Conservation (phyloP, 2,888 invertebrate species). For the Drosophila engyochracea region DNA sequence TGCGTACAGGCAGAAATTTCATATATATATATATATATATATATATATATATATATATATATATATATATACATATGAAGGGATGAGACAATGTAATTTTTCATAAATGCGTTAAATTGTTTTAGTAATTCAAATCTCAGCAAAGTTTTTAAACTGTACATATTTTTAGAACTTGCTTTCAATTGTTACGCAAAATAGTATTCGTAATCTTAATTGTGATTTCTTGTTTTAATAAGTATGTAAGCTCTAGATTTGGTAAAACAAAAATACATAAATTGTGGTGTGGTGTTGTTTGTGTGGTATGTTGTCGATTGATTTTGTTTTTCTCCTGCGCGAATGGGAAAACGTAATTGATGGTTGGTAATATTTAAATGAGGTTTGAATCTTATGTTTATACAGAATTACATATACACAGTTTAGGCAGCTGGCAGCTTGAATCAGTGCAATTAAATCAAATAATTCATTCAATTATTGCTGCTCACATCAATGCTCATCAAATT, state of each 20-base stretch:
- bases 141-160: constrained; percentile 69
- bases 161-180: constrained; percentile 47
- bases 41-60: background rate
- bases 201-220: constrained; percentile 31
- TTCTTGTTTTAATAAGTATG: constrained; percentile 29
- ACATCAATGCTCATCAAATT: constrained; percentile 34
- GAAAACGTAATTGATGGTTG: constrained; percentile 24
- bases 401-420: constrained; percentile 66
- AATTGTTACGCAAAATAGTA: constrained; percentile 7
- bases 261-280: constrained; percentile 65
- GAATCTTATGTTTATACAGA: constrained; percentile 65
- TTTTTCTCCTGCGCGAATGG: constrained; percentile 14
- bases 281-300: constrained; percentile 36
- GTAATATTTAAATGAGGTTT: constrained; percentile 45
- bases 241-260: constrained; percentile 78
- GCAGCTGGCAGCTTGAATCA: constrained; percentile 46
- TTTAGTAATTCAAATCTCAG: constrained; percentile 36
- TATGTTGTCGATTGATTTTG: constrained; percentile 21
- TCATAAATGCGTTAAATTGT: constrained; percentile 37
- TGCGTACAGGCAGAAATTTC: constrained; percentile 68
- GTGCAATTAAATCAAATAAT: constrained; percentile 40
- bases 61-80: constrained; percentile 14
- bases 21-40: constrained; percentile 2
- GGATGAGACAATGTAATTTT: constrained; percentile 28
- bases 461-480: constrained; percentile 22